Base-by-base conservation (phyloP, 2,113 vertebrate genomes). In the Istiophorus platypterus region DNA sequence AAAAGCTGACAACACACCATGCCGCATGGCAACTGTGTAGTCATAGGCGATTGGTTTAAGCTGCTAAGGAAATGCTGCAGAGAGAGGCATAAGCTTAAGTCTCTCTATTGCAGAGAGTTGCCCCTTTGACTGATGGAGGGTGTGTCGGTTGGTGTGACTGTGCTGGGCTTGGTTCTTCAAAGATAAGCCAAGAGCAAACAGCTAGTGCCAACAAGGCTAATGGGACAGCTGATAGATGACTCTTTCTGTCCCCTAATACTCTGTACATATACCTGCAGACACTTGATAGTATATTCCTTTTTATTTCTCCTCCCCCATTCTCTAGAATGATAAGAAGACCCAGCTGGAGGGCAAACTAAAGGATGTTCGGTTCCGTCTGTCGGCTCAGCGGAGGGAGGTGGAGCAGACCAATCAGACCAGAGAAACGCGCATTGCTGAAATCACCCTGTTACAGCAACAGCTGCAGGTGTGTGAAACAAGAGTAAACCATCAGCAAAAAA, bases 261-360 rank as follows among this genome's bases (percentile, higher is more conserved):
- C 41, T 1, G 2, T 13, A 41, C 20, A 69, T 31, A 22, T 37
- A 29, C 10, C 5, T 4, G 41, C 64, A 70, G 39, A 51, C 17
- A 65, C 22, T 0, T 24, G 6, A 69, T 7, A 15, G 11, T 12
- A 9, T 18, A 8, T 51, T 37, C 34, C 1, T 27, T 34, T 18
- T 27, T 5, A 8, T 27, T 26, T 34, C 7, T 41, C n/a, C 27
- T 12, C 31, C 24, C 20, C 20, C 20, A 0, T 42, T 70, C 70
- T 62, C 4, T 49, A 99, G 97, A 99, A 98, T 42, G 98, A 99
- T 88, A 99, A 99, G 94, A 99, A 97, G 81, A 95, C 94, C 79
- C 98, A 99, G 80, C 12, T 99, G 74, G 98, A 99, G 82, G 98
- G 98, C 31, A 99, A 99, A 86, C 96, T 99, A 79, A 98, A 98